Conservation (phyloP, 2,113 vertebrate species). For the Copsychus sechellarum region DNA sequence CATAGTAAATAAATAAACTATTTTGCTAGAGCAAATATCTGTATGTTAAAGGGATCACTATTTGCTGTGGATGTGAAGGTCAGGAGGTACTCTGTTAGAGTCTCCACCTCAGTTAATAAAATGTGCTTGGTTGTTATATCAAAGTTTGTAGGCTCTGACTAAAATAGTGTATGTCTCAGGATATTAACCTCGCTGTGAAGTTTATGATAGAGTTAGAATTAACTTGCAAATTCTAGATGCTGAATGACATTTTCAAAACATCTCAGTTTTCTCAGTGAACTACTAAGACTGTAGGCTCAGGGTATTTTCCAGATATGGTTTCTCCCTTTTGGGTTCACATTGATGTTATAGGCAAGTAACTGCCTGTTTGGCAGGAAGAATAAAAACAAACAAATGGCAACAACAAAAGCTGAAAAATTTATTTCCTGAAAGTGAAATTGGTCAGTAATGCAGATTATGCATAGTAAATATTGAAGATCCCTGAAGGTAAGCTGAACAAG, state of each 20-base stretch:
- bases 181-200: neutral
- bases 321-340: neutral
- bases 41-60: neutral
- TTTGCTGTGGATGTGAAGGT: neutral
- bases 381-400: neutral
- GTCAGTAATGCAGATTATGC: neutral
- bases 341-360: neutral
- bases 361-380: neutral
- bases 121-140: neutral
- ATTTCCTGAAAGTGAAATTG: neutral
- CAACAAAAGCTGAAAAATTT: neutral
- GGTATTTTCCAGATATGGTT: neutral
- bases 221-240: neutral
- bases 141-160: neutral
- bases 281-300: neutral
- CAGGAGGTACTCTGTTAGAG: neutral
- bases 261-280: neutral
- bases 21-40: neutral
- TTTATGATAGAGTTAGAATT: neutral
- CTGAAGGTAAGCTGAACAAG: neutral
- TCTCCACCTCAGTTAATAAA: neutral
- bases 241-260: neutral
- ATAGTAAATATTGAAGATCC: neutral
- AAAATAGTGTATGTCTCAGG: rapidly evolving
- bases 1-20: neutral